Conservation (phyloP, 2,888 invertebrate genomes). For the Agrochola lota region DNA sequence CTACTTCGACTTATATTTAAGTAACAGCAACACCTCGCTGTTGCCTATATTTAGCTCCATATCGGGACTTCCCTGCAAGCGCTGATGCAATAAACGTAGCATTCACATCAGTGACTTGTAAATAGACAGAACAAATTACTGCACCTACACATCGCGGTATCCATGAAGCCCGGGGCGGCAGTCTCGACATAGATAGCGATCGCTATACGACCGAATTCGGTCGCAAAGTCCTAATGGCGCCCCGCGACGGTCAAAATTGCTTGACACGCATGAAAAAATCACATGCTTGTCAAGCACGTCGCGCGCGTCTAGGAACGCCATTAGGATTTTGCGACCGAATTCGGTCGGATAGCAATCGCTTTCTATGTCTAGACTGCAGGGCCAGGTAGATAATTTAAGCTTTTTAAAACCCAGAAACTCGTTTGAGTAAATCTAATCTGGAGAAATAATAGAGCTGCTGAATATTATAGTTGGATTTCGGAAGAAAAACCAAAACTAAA, state of each 20-base stretch:
- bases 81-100: conserved; percentile 35
- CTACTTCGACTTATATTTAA: background rate
- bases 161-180: too few species aligned
- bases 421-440: background rate
- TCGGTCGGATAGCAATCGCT: too few species aligned
- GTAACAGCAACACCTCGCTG: background rate
- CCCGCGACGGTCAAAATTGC: too few species aligned
- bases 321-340: too few species aligned
- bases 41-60: background rate
- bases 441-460: background rate
- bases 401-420: background rate
- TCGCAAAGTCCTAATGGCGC: too few species aligned
- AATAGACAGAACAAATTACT: background rate
- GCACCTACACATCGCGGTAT: background rate
- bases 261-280: too few species aligned
- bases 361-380: too few species aligned
- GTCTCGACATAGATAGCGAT: too few species aligned
- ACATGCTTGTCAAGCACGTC: too few species aligned
- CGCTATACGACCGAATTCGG: too few species aligned
- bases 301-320: too few species aligned
- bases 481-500: background rate
- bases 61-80: conserved; percentile 2
- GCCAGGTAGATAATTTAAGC: background rate
- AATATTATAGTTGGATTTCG: background rate
- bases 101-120: conserved; percentile 12